Evolutionary conservation across 2,797 vertebrate species (phyloP).

Genomic region (Gallinago nigripennis): DNA sequence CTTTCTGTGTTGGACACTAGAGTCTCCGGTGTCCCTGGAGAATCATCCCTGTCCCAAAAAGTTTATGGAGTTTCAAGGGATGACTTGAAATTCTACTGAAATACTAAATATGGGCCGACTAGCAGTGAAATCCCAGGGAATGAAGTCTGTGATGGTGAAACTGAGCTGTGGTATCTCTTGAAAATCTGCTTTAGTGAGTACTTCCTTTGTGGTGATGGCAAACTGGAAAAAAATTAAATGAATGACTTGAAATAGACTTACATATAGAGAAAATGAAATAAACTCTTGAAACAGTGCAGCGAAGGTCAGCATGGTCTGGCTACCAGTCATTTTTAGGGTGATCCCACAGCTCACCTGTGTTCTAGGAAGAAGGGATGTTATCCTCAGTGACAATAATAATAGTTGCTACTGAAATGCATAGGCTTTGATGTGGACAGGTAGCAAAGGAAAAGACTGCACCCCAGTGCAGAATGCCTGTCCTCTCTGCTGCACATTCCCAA

Average conservation of each 20-base stretch:
- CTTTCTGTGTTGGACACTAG: background rate
- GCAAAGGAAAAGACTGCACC: background rate
- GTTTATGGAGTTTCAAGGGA: background rate
- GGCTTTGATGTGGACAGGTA: background rate
- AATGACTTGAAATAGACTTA: background rate
- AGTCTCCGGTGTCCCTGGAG: background rate
- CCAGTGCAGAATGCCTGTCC: background rate
- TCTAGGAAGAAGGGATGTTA: background rate
- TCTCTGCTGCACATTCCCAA: background rate
- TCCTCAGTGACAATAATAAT: background rate
- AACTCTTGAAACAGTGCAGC: background rate
- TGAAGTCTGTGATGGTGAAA: background rate
- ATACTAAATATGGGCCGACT: background rate
- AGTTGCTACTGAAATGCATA: background rate
- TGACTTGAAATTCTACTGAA: background rate
- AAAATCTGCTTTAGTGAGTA: background rate
- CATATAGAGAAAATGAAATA: background rate
- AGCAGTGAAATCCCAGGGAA: background rate
- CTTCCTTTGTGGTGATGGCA: background rate
- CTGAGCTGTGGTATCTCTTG: background rate
- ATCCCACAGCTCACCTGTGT: background rate
- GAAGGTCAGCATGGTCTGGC: background rate
- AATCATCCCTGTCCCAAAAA: background rate
- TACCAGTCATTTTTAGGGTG: background rate
- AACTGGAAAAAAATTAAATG: background rate